These are phyloP conservation scores for Corythornis madagascariensis DNA, from an alignment of 2,113 vertebrate genomes.

Conservation along the genomic window DNA sequence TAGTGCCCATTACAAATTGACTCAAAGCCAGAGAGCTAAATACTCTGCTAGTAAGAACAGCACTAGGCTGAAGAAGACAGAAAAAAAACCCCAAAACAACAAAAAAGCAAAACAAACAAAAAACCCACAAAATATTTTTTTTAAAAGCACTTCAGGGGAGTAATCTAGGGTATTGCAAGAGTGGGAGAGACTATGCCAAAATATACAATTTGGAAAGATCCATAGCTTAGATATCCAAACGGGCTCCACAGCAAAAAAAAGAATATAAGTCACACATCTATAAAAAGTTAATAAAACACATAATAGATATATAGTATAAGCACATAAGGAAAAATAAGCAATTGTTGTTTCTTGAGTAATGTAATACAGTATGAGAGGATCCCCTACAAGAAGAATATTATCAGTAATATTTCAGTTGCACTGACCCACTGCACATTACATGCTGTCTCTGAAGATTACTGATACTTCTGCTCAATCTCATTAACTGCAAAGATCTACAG, in stretches of 20 bases:
- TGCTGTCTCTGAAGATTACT: background rate
- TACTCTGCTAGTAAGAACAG: background rate
- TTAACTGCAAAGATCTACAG: background rate
- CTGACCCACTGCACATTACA: background rate
- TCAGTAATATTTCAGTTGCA: background rate
- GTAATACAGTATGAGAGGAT: background rate
- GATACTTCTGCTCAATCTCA: background rate
- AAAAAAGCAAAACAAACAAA: too few relatives aligned
- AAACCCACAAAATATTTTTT: too few relatives aligned
- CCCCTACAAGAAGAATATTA: background rate
- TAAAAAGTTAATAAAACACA: background rate
- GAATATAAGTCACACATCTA: background rate
- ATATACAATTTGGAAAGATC: background rate
- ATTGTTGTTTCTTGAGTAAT: background rate
- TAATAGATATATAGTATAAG: background rate
- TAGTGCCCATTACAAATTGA: background rate
- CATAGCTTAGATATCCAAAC: background rate
- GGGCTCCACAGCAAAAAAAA: background rate
- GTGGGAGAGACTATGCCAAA: background rate
- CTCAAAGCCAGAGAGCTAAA: background rate
- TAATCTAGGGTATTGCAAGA: background rate
- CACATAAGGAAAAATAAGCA: background rate
- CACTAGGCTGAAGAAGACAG: background rate
- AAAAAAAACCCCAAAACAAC: background rate
- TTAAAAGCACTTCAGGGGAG: background rate